Evolutionary conservation across 1,140 invertebrate genomes (phyloP).

Genomic region (Drosophila punjabiensis): DNA sequence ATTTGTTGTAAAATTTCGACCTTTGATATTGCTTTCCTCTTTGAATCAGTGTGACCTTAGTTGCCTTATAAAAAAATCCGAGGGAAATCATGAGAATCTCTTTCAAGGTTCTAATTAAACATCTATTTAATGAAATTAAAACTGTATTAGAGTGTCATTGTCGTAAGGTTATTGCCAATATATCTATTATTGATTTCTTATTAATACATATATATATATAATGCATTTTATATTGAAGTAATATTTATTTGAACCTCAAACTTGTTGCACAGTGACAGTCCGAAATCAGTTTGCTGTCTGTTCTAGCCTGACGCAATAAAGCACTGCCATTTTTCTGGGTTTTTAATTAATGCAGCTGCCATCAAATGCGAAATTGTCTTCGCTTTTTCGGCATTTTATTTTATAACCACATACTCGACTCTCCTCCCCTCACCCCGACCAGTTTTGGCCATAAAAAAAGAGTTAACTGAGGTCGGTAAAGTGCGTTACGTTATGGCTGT

Average conservation of each 20-base stretch:
- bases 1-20: no score
- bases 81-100: no score
- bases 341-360: slow-evolving; percentile 13
- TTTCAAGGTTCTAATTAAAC: no score
- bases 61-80: no score
- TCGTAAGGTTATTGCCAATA: no score
- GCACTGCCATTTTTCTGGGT: background rate
- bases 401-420: background rate
- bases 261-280: background rate
- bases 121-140: no score
- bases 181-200: background rate
- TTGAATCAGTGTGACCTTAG: no score
- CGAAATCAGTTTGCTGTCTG: background rate
- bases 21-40: no score
- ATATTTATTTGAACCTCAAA: background rate
- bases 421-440: background rate
- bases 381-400: slow-evolving; percentile 2
- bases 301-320: background rate
- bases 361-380: slow-evolving; percentile 12
- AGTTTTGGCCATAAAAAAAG: slow-evolving; percentile 3
- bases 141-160: no score
- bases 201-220: background rate
- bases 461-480: background rate
- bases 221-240: background rate
- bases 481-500: background rate